phyloP scores from a whole-genome alignment of 2,113 vertebrate genomes.

The Leuciscus idus region DNA sequence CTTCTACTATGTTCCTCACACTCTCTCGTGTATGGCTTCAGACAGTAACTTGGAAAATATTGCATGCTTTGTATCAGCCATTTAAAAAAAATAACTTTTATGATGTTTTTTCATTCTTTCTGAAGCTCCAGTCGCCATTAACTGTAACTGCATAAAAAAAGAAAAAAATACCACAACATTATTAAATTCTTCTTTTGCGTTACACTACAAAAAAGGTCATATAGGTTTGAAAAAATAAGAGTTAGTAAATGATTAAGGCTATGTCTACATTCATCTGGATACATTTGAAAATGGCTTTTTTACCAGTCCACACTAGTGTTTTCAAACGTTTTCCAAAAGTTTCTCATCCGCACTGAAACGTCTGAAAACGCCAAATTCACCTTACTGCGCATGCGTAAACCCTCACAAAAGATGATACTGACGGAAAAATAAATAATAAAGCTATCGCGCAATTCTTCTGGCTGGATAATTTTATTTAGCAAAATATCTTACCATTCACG shows the following conservation, averaged over 20 bases:
- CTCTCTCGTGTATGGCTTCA: not conserved
- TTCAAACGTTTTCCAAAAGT: too few relatives aligned
- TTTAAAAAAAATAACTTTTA: not conserved
- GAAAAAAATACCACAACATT: not conserved
- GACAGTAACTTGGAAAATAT: not conserved
- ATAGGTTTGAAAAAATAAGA: constrained; percentile 37
- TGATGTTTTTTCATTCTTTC: not conserved
- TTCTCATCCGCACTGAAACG: too few relatives aligned
- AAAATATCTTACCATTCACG: too few relatives aligned
- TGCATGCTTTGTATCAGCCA: not conserved
- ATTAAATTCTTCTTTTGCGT: not conserved
- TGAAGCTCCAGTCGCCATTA: not conserved
- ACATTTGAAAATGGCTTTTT: too few relatives aligned
- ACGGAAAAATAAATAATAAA: too few relatives aligned
- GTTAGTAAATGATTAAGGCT: constrained; percentile 15
- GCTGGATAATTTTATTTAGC: too few relatives aligned
- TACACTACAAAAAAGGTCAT: not conserved
- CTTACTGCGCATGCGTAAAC: too few relatives aligned
- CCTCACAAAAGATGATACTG: too few relatives aligned
- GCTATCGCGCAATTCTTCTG: too few relatives aligned
- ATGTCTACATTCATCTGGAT: too few relatives aligned
- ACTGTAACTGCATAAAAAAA: not conserved
- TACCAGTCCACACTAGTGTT: too few relatives aligned
- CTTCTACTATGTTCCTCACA: not conserved
- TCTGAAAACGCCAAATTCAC: too few relatives aligned